Percentiles rank a stretch among this genome's conserved stretches.
phyloP scores from a whole-genome alignment of 2,888 invertebrate species.

The Acanthosepion esculentum region DNA sequence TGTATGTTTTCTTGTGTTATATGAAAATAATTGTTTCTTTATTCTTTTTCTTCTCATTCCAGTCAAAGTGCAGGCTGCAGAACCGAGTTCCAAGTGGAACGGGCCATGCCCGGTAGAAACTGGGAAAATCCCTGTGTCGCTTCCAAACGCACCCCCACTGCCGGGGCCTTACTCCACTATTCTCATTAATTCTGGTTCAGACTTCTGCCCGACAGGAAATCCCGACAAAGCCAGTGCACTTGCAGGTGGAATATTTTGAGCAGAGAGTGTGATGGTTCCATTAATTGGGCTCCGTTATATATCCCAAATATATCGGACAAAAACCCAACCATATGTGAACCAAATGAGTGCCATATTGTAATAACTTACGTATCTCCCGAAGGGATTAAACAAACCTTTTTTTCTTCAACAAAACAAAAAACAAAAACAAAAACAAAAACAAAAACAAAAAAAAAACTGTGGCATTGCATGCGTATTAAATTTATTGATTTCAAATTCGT shows the following conservation, averaged over 20 bases:
- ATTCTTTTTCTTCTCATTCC: background rate
- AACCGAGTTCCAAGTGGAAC: slow-evolving; percentile 44
- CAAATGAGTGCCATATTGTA: slow-evolving; percentile 15
- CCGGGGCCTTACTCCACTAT: slow-evolving; percentile 71
- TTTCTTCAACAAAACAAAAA: slow-evolving; percentile 13
- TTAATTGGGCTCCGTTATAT: background rate
- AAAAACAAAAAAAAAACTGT: background rate
- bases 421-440: no score
- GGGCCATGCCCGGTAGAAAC: slow-evolving; percentile 46
- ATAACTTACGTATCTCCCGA: slow-evolving; percentile 36
- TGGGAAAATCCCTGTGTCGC: slow-evolving; percentile 50
- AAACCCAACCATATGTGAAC: background rate
- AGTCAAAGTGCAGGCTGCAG: slow-evolving; percentile 42
- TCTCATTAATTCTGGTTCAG: slow-evolving; percentile 56
- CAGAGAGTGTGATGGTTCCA: background rate
- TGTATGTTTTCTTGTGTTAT: background rate
- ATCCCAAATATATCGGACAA: background rate
- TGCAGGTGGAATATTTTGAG: slow-evolving; percentile 58
- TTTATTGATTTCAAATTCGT: slow-evolving; percentile 10
- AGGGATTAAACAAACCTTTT: background rate
- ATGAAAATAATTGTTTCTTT: background rate
- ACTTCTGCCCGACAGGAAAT: slow-evolving; percentile 56
- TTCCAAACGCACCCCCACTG: slow-evolving; percentile 60
- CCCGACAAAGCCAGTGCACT: slow-evolving; percentile 60
- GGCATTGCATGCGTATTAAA: slow-evolving; percentile 41